These are phyloP conservation scores for Ahaetulla prasina DNA, from an alignment of 2,113 vertebrate species.

Conservation along the genomic window DNA sequence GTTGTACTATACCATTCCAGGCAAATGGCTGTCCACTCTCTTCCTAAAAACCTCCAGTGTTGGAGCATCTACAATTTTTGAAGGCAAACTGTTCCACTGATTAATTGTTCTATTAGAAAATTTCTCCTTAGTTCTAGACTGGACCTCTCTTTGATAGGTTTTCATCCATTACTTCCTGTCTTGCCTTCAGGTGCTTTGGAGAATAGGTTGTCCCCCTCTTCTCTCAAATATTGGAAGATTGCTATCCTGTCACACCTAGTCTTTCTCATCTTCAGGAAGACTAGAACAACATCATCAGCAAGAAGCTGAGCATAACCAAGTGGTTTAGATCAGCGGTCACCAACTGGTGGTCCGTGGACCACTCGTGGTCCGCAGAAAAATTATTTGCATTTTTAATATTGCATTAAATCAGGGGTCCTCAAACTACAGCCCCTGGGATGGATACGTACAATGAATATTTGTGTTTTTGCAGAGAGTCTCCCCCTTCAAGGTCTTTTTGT, in stretches of 20 bases:
- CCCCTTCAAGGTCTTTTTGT: too few species aligned
- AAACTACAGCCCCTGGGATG: too few species aligned
- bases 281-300: neutral
- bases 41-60: neutral
- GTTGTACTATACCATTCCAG: neutral
- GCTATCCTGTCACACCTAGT: neutral
- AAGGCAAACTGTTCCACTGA: neutral
- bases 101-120: neutral
- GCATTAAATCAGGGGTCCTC: too few species aligned
- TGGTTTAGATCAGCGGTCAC: too few species aligned
- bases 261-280: neutral
- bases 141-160: neutral
- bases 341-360: too few species aligned
- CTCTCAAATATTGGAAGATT: neutral
- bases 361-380: too few species aligned
- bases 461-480: too few species aligned
- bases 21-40: neutral
- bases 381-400: too few species aligned
- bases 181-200: neutral
- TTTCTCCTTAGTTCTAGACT: neutral
- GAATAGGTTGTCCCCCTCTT: neutral
- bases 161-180: neutral
- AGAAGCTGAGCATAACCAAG: neutral
- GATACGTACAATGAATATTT: too few species aligned
- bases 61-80: neutral